Base-by-base conservation (phyloP, 2,797 vertebrate species). In the Acanthurus tractus region DNA sequence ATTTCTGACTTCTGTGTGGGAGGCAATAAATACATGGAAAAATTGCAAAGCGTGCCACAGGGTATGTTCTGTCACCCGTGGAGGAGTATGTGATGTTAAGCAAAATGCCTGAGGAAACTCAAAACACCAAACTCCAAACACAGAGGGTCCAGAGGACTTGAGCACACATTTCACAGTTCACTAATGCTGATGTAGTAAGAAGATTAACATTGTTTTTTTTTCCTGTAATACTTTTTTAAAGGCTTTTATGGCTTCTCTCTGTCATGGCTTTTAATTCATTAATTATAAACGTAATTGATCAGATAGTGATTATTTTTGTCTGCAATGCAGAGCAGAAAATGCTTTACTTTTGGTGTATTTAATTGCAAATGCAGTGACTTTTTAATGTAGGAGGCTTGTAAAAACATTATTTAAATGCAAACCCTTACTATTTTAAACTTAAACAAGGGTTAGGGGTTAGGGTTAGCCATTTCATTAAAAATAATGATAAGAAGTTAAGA, bases 1-100 rank as follows among this genome's bases (percentile, higher is more conserved):
- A 73, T 83, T 62, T 82, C 18, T 0, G 1, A 22, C 72, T 63
- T 77, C 71, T 71, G 77, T 78, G 83, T 86, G 67, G 73, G 74
- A 85, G 81, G 78, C 23, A 80, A 84, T 76, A 82, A 86, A 87
- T 86, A 79, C 40, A 72, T 79, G 67, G 70, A 29, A 50, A 85
- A 79, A 84, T 75, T 70, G 69, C 61, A 76, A 79, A 85, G 65
- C 71, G 66, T 79, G 78, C 82, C 84, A 81, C 55, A 18, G 76
- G 83, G 79, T 83, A 84, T 84, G 86, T 85, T 79, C 82, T 87
- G 88, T 91, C 83, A 83, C 78, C 68, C 23, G 18, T 80, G 82
- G 67, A 84, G 77, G 72, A 85, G 75, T 61, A 6, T 80, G 68
- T 84, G 66, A 86, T 88, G 80, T 87, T 82, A 68, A 80, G 69